phyloP scores from a whole-genome alignment of 2,113 vertebrate genomes.

The Halcyon senegalensis region DNA sequence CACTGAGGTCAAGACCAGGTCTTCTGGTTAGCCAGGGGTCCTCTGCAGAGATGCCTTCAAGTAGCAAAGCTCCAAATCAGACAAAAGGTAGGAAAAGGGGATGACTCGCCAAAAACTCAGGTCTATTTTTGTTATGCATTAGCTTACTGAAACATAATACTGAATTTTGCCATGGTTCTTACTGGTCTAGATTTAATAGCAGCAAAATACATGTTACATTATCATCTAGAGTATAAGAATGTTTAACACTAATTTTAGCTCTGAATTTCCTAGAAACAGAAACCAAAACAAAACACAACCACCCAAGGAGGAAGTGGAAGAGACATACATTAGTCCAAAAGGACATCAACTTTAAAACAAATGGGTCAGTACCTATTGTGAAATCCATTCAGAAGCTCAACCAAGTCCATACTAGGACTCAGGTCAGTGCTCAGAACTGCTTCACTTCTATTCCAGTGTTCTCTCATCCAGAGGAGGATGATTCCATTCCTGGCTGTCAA shows the following conservation, averaged over 20 bases:
- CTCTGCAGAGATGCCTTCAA: neutral
- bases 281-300: too few relatives aligned
- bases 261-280: neutral
- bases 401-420: neutral
- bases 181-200: neutral
- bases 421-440: neutral
- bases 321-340: neutral
- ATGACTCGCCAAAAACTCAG: neutral
- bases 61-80: neutral
- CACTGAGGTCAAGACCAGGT: neutral
- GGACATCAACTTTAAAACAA: neutral
- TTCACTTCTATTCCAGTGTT: neutral
- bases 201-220: neutral
- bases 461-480: neutral
- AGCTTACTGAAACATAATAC: neutral
- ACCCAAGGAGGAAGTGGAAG: neutral
- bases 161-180: neutral
- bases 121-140: rapidly evolving
- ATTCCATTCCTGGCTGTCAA: neutral
- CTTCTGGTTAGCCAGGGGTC: neutral
- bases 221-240: neutral
- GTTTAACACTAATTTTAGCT: neutral
- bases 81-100: neutral
- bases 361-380: neutral
- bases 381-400: neutral